A percentile compares a stretch with the other conserved stretches of the same genome.
Conservation (phyloP, 2,888 invertebrate genomes). For the Polydrusus pterygomalis region DNA sequence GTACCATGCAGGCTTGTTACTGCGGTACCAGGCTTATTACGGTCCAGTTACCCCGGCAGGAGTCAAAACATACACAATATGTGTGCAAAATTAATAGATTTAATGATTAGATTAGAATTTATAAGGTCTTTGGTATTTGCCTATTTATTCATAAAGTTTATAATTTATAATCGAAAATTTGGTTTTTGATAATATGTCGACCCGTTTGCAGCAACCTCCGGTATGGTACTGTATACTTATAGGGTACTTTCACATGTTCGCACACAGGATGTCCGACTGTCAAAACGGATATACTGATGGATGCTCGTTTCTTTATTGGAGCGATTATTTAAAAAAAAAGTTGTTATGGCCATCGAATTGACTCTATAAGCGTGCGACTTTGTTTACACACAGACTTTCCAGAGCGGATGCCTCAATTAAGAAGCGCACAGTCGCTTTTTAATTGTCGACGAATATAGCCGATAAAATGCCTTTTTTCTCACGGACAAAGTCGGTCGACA, state of each 20-base stretch:
- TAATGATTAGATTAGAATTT: too few species aligned
- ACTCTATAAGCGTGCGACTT: conserved; percentile 62
- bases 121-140: too few species aligned
- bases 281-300: conserved; percentile 49
- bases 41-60: too few species aligned
- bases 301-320: conserved; percentile 46
- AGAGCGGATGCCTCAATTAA: conserved; percentile 68
- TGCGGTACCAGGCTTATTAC: too few species aligned
- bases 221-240: background rate
- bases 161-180: too few species aligned
- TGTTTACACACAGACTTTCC: conserved; percentile 52
- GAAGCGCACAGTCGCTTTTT: conserved; percentile 59
- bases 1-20: too few species aligned
- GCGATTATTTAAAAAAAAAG: conserved; percentile 43
- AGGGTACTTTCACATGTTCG: conserved; percentile 35
- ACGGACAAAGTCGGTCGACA: background rate
- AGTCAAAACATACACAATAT: too few species aligned
- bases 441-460: conserved; percentile 37
- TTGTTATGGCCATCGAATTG: conserved; percentile 52
- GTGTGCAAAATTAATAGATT: too few species aligned
- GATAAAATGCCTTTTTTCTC: conserved; percentile 15
- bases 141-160: too few species aligned
- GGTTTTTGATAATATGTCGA: background rate
- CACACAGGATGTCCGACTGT: conserved; percentile 51
- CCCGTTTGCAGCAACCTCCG: conserved; percentile 21